phyloP scores from a whole-genome alignment of 2,797 vertebrate species.

The Naso thynnoides region DNA sequence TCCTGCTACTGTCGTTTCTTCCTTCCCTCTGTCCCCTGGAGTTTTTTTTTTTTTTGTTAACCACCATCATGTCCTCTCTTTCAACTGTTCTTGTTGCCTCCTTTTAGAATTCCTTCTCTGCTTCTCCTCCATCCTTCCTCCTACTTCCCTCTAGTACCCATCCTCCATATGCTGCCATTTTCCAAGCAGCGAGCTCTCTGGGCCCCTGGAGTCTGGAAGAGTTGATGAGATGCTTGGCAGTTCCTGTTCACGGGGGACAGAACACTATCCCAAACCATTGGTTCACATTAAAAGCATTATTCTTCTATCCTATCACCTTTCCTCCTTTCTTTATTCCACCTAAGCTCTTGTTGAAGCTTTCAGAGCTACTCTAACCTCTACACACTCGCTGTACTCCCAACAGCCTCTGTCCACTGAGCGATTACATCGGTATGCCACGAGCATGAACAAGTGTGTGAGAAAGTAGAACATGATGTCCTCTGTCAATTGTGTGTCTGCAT shows the following conservation, averaged over 20 bases:
- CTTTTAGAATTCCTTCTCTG: constrained; percentile 5
- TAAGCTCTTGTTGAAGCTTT: constrained; percentile 46
- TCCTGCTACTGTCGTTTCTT: neutral
- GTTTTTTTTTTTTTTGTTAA: constrained; percentile 9
- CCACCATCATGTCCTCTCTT: neutral
- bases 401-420: constrained; percentile 48
- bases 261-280: constrained; percentile 32
- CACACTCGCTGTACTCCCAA: constrained; percentile 28
- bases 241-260: constrained; percentile 30
- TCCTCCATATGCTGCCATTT: constrained; percentile 37
- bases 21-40: constrained; percentile 16
- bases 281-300: constrained; percentile 48
- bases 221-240: constrained; percentile 38
- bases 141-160: neutral
- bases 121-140: constrained; percentile 20
- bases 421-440: constrained; percentile 64
- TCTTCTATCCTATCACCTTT: constrained; percentile 25
- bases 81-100: neutral
- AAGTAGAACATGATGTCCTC: constrained; percentile 52
- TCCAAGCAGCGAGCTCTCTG: constrained; percentile 31
- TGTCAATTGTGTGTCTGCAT: constrained; percentile 37
- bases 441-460: constrained; percentile 43
- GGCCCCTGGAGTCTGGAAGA: constrained; percentile 34
- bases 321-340: constrained; percentile 44
- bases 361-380: constrained; percentile 40